phyloP scores from a whole-genome alignment of 2,113 vertebrate genomes.

The Dromaius novaehollandiae region DNA sequence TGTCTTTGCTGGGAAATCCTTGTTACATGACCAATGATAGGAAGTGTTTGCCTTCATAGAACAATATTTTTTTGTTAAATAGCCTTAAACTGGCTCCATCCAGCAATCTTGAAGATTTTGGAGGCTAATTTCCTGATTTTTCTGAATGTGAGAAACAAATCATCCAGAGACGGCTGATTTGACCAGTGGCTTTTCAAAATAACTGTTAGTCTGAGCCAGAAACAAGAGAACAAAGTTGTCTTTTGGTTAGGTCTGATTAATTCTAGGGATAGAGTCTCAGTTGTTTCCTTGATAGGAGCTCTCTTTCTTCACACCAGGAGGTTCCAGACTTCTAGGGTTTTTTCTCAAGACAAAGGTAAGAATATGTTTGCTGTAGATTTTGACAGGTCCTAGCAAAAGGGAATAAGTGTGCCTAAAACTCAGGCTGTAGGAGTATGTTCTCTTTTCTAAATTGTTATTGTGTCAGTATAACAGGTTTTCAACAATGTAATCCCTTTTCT shows the following conservation, averaged over 20 bases:
- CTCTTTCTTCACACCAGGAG: background rate
- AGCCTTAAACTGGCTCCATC: background rate
- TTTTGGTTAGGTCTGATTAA: background rate
- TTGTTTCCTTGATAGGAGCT: background rate
- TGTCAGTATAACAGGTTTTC: background rate
- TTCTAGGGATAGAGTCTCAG: background rate
- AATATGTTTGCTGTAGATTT: background rate
- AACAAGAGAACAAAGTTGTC: background rate
- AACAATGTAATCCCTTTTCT: background rate
- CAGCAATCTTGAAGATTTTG: conserved; percentile 6
- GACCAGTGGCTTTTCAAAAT: background rate
- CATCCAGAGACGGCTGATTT: background rate
- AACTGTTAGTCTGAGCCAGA: background rate
- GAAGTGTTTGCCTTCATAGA: background rate
- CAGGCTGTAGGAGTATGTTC: background rate
- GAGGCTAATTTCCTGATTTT: background rate
- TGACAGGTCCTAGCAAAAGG: fast-evolving
- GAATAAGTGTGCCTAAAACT: background rate
- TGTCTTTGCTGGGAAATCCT: background rate
- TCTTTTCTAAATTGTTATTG: background rate
- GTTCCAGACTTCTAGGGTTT: background rate
- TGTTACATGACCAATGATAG: background rate
- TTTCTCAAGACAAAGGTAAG: background rate
- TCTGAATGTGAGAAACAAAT: conserved; percentile 2
- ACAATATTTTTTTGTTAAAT: conserved; percentile 39